Evolutionary conservation across 2,888 invertebrate species (phyloP), one percentile per base, ranked within the genome.

Genomic region (Onchidella celtica): DNA sequence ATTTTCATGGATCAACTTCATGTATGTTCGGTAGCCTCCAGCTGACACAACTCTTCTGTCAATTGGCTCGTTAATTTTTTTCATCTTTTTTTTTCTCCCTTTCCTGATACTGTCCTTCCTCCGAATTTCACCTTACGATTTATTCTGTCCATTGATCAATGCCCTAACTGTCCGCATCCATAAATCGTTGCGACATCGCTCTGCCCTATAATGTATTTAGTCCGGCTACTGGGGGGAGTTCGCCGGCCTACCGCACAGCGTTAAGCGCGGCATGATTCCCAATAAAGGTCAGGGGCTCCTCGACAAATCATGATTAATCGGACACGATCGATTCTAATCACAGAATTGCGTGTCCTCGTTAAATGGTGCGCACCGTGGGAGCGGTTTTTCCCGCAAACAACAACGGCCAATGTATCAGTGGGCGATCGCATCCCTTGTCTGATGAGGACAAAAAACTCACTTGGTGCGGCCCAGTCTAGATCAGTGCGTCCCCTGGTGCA

Each of bases 231-330:
- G 36, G n/a, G 36, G 38, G 47, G 17, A 47, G 47, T 6, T 6
- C 47, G 75, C 47, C 40, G 68, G 29, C 32, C 55, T 63, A 68
- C 24, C 34, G 47, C 55, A 29, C 34, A 55, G 77, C 68, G n/a
- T 21, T 77, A 68, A 77, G 29, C 68, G 29, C 66, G 57, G 68
- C 69, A 61, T 78, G 70, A 61, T 70, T 69, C 24, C 70, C 24
- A 78, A 78, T 78, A 78, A 77, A 78, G 78, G 69, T 78, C 78
- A 78, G 21, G n/a, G 55, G 34, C n/a, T 40, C 55, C 68, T 27
- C 66, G 68, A 77, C 77, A 77, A 77, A 77, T 77, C 77, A 68
- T 77, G 77, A 77, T 77, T 77, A 68, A 77, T 77, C 66, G 57
- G 27, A 29, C 32, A 1, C 55, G 36, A 77, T 77, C 77, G 77